These are phyloP conservation scores for Sebastes hopkinsi DNA, from an alignment of 2,797 vertebrate genomes.

Conservation along the genomic window DNA sequence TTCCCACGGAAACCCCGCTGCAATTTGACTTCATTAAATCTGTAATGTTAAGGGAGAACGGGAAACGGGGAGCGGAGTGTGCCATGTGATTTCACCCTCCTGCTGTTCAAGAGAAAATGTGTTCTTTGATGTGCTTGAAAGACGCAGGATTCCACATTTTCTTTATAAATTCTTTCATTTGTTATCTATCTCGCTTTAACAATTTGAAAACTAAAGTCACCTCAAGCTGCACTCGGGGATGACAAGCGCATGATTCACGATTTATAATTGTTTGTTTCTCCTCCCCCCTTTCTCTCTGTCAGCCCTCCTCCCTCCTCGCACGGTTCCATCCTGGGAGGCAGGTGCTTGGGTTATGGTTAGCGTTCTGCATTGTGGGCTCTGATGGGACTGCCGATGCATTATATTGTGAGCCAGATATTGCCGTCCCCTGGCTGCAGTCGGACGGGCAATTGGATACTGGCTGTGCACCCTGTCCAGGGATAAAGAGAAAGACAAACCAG, in stretches of 20 bases:
- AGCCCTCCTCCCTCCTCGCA: not conserved
- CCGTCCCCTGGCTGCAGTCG: constrained; percentile 49
- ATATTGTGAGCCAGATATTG: constrained; percentile 70
- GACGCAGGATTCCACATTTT: constrained; percentile 61
- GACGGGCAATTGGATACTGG: constrained; percentile 56
- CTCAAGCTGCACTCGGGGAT: constrained; percentile 36
- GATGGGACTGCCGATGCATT: constrained; percentile 76
- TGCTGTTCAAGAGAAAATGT: constrained; percentile 58
- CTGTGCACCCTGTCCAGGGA: constrained; percentile 39
- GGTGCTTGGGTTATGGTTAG: constrained; percentile 66
- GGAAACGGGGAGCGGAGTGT: constrained; percentile 36
- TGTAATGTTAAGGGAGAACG: constrained; percentile 60
- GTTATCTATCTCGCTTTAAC: constrained; percentile 62
- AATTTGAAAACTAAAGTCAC: constrained; percentile 59
- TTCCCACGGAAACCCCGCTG: constrained; percentile 48
- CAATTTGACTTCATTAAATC: constrained; percentile 74
- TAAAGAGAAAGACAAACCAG: constrained; percentile 35
- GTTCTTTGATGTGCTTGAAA: constrained; percentile 74
- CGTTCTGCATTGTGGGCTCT: constrained; percentile 74
- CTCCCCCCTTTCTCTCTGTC: not conserved
- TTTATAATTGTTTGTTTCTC: constrained; percentile 60
- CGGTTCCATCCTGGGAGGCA: constrained; percentile 54
- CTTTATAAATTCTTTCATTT: constrained; percentile 67
- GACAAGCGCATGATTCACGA: constrained; percentile 35
- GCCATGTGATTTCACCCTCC: constrained; percentile 55